A percentile compares a stretch with the other conserved stretches of the same genome.
Conservation (phyloP, 2,888 invertebrate species). For the Lepidocyrtoides sp. region DNA sequence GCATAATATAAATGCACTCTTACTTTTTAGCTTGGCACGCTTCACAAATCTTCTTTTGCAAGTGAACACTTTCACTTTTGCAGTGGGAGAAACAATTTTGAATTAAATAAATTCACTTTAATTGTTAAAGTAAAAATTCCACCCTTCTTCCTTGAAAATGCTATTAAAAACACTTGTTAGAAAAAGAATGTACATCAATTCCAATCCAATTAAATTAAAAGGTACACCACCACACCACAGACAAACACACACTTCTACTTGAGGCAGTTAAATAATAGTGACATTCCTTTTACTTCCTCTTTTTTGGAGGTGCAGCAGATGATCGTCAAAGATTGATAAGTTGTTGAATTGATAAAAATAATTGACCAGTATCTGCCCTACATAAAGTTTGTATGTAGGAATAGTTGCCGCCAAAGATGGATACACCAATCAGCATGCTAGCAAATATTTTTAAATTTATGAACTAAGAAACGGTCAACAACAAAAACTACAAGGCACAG, state of each 20-base stretch:
- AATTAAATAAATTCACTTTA: too few species aligned
- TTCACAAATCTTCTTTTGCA: neutral
- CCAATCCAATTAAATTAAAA: too few species aligned
- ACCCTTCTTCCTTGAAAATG: too few species aligned
- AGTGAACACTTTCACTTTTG: neutral
- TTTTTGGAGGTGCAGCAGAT: conserved; percentile 23
- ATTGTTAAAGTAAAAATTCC: too few species aligned
- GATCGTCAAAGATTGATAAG: neutral
- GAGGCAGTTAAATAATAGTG: too few species aligned
- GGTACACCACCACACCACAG: too few species aligned
- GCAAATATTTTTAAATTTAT: neutral
- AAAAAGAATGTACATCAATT: too few species aligned
- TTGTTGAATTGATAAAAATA: neutral
- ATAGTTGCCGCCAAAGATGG: conserved; percentile 19
- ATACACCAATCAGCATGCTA: conserved; percentile 39
- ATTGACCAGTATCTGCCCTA: conserved; percentile 63
- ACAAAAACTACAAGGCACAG: neutral
- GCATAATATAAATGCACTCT: conserved; percentile 20
- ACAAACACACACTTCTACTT: too few species aligned
- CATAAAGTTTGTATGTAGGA: conserved; percentile 31
- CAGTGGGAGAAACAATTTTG: too few species aligned
- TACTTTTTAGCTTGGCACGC: conserved; percentile 11
- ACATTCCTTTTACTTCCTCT: conserved; percentile 37
- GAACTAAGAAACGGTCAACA: conserved; percentile 61
- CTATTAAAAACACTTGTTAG: too few species aligned